Evolutionary conservation across 2,888 invertebrate genomes (phyloP), one percentile per base, ranked within the genome.

Genomic region (Herminia tarsipennalis): DNA sequence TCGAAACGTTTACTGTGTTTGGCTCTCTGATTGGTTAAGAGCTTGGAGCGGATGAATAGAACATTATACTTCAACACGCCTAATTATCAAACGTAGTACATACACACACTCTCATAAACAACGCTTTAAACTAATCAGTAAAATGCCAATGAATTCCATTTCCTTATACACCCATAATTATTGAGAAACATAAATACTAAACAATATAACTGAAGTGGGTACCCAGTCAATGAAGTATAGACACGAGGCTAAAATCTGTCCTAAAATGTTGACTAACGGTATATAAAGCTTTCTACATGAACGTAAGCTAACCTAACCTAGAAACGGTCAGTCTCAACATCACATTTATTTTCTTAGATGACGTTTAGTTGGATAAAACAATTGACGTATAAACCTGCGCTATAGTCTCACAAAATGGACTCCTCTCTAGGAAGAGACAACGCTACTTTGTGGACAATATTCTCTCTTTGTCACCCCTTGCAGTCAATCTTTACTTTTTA

Each of bases 281-380:
- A 14, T 16, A 24, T 1, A 10, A 22, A 12, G 30, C 17, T 39
- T 39, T 39, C 24, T 10, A 39, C 29, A 21, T n/a, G 13, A 28
- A 39, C 30, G 12, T 30, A 39, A 30, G 24, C n/a, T 13, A 36
- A 36, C 29, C 22, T 24, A 12, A 24, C 30, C 12, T n/a, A 32
- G 39, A 39, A 39, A 24, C 21, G 0, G 21, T 21, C 2, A 5
- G 16, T 30, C 12, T 12, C 0, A 18, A n/a, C 4, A 16, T 17
- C n/a, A n/a, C n/a, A n/a, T 33, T 5, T 17, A 28, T 46, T 36
- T 20, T 39, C 32, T 44, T 34, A 25, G 16, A 44, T 37, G 14
- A 5, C 13, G 16, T 35, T 38, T 22, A 29, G 37, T 45, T 56
- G 41, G 42, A 41, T 33, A 33, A 33, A 13, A 21, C 10, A 20